Conservation (phyloP, 1,140 invertebrate species). For the Pentalonia nigronervosa region DNA sequence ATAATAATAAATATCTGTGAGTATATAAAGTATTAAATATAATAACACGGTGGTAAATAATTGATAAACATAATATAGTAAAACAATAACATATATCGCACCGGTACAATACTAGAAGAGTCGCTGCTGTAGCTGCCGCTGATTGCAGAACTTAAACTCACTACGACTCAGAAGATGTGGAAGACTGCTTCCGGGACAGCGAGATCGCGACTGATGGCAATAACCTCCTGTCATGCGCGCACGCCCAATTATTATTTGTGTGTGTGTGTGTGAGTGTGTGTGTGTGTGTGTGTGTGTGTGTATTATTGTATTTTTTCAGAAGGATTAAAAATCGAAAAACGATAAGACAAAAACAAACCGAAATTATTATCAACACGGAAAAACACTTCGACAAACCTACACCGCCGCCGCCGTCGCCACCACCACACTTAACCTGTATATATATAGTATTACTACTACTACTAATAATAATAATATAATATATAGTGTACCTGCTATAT, state of each 20-base stretch:
- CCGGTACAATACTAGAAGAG: neutral
- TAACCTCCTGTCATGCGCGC: neutral
- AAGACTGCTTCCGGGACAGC: neutral
- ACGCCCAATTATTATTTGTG: neutral
- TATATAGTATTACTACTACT: neutral
- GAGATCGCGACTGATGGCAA: neutral
- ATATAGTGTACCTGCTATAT: neutral
- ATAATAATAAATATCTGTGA: neutral
- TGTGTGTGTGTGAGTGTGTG: neutral
- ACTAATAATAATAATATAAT: constrained; percentile 3
- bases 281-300: neutral
- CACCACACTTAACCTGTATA: neutral
- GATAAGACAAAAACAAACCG: neutral
- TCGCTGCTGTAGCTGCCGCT: neutral
- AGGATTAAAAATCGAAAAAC: constrained; percentile 1
- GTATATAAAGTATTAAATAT: neutral
- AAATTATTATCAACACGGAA: neutral
- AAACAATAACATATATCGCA: neutral
- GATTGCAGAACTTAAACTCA: neutral
- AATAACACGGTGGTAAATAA: neutral
- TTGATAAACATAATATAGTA: neutral
- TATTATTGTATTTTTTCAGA: constrained; percentile 39
- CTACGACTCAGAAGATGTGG: constrained; percentile 2
- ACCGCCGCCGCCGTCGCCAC: neutral
- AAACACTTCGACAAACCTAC: neutral